Percentiles rank a stretch among this genome's conserved stretches.
phyloP scores from a whole-genome alignment of 2,113 vertebrate species.

The Phaetusa simplex region DNA sequence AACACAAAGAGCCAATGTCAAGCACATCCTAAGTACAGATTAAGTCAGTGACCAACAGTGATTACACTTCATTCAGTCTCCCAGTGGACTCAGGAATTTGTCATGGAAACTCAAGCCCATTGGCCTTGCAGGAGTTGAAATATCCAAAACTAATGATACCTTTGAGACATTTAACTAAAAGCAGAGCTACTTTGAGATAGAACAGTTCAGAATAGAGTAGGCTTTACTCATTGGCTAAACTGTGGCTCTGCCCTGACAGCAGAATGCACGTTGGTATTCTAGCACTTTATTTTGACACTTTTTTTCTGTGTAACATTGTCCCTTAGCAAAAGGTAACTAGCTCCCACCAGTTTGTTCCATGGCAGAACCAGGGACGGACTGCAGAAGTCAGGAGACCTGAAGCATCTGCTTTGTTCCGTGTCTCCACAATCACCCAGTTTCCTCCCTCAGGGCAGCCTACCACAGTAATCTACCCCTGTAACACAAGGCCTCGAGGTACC shows the following conservation, averaged over 20 bases:
- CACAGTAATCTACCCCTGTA: not conserved
- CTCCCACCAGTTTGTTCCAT: not conserved
- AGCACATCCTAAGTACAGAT: not conserved
- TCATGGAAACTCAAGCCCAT: not conserved
- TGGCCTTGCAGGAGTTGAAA: not conserved
- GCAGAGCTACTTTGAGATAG: not conserved
- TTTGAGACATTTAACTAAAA: slow-evolving; percentile 28
- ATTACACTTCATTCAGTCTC: not conserved
- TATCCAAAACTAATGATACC: slow-evolving; percentile 10
- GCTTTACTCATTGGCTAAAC: not conserved
- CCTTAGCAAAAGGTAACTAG: not conserved
- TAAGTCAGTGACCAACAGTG: not conserved
- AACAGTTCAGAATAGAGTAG: not conserved
- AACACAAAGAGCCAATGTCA: slow-evolving; percentile 15
- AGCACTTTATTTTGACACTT: not conserved
- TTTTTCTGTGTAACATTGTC: not conserved
- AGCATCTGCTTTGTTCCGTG: not conserved
- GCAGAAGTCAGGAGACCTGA: not conserved
- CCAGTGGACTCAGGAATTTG: not conserved
- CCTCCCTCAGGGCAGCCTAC: not conserved
- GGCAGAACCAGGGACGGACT: not conserved
- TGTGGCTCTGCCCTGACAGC: not conserved
- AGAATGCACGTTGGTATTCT: not conserved
- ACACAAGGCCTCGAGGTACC: not conserved
- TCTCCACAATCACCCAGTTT: not conserved